These are phyloP conservation scores for Oreamnos americanus DNA, from an alignment of 2,113 vertebrate species.

Conservation along the genomic window DNA sequence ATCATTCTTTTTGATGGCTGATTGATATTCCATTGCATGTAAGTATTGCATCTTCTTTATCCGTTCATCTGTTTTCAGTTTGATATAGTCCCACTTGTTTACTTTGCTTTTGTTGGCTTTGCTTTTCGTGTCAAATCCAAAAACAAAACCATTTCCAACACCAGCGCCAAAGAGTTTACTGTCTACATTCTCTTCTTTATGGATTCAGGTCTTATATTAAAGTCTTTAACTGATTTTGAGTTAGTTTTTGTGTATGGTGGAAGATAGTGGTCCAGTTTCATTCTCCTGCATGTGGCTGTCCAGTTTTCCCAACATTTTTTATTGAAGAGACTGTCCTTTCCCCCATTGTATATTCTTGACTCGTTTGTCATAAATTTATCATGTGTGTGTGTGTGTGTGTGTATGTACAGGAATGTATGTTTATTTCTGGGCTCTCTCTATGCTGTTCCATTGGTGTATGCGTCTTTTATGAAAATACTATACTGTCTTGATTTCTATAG, in stretches of 20 bases:
- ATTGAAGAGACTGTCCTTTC: neutral
- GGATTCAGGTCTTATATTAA: neutral
- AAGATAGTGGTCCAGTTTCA: neutral
- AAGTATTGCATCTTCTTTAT: neutral
- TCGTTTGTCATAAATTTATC: neutral
- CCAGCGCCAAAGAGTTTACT: neutral
- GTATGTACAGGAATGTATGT: neutral
- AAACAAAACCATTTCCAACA: neutral
- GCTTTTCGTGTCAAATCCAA: neutral
- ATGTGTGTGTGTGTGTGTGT: neutral
- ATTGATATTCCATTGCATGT: neutral
- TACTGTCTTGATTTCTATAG: neutral
- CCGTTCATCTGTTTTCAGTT: neutral
- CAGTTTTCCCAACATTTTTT: neutral
- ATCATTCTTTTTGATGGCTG: neutral
- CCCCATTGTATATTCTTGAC: neutral
- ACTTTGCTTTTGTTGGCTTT: neutral
- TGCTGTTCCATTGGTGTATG: neutral
- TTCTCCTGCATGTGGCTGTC: neutral
- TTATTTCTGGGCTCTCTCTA: neutral
- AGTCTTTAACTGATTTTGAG: neutral
- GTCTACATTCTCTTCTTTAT: neutral
- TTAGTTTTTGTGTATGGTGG: neutral
- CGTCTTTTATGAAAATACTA: neutral
- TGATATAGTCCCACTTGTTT: neutral